Evolutionary conservation across 2,113 vertebrate species (phyloP).

Genomic region (Heterotilapia buettikoferi): DNA sequence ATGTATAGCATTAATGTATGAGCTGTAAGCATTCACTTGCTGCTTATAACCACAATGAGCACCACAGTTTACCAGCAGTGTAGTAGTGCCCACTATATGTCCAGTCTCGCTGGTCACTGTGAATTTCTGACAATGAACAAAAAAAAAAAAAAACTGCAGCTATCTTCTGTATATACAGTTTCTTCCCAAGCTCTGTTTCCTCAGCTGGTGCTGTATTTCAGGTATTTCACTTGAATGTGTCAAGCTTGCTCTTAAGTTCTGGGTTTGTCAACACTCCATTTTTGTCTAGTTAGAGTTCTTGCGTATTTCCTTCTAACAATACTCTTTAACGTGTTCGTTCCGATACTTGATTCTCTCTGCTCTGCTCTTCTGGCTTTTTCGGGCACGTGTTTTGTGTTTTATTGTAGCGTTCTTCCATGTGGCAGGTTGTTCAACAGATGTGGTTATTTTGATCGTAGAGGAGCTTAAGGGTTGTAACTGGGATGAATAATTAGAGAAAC

Average conservation of each 20-base stretch:
- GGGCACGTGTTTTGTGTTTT: background rate
- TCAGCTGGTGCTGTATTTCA: slow-evolving; percentile 33
- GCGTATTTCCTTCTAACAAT: background rate
- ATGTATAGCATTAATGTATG: slow-evolving; percentile 71
- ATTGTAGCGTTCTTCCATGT: slow-evolving; percentile 44
- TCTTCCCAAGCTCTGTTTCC: slow-evolving; percentile 19
- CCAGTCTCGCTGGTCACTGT: slow-evolving; percentile 1
- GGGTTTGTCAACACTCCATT: slow-evolving; percentile 69
- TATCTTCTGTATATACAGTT: slow-evolving; percentile 55
- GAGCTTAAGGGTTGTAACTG: slow-evolving; percentile 42
- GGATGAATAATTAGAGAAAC: slow-evolving; percentile 19
- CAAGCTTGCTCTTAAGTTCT: slow-evolving; percentile 63
- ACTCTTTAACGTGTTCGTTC: slow-evolving; percentile 6
- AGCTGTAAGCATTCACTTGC: slow-evolving; percentile 49
- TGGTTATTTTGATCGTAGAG: slow-evolving; percentile 82
- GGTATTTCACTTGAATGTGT: slow-evolving; percentile 35
- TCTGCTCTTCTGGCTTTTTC: background rate
- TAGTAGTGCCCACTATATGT: background rate
- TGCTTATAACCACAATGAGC: slow-evolving; percentile 50
- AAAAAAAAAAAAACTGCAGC: slow-evolving; percentile 22
- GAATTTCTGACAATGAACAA: slow-evolving; percentile 25
- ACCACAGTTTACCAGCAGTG: slow-evolving; percentile 13
- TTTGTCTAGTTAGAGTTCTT: slow-evolving; percentile 12
- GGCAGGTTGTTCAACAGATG: background rate
- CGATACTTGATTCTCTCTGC: background rate